Base-by-base conservation (phyloP, 2,113 vertebrate species). In the Irena cyanogastra region DNA sequence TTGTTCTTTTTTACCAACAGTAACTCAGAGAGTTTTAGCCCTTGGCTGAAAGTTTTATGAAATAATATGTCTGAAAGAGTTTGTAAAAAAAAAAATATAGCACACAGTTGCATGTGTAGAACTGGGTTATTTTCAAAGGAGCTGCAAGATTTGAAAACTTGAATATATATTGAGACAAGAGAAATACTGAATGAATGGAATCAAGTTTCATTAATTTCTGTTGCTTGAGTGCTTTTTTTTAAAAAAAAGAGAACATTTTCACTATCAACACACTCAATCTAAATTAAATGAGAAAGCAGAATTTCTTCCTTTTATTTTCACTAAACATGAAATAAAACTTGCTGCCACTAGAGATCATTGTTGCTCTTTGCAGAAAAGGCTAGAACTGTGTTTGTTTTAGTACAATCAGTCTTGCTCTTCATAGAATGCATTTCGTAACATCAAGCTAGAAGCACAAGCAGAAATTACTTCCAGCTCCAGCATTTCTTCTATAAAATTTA, bases 291-390 rank as follows among this genome's bases (percentile, higher is more conserved):
- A 52, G 5, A 3, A 28, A 37, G 7, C 18, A 10, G 9, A 76
- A 27, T 33, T 54, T 35, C 16, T 61, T 64, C 14, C 75, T 77
- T 83, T 63, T 76, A 49, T 41, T 23, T 37, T 61, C 7, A 19
- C 42, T 59, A 19, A 16, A 12, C 71, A 89, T 97, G 97, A 96
- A 96, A 91, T 98, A 88, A 93, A 91, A 86, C 11, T 68, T 78
- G 3, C 42, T 77, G 37, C 96, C 98, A 98, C 97, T 97, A 98
- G 98, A 97, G 97, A 87, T 94, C 98, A 94, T 26, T 81, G 86
- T 97, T 97, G 97, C 72, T 84, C 97, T 98, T 98, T 41, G n/a
- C 39, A 94, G 72, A 72, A 82, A 21, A 50, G 9, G 5, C 10
- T 31, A 77, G 23, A 33, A 8, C 39, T 26, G 30, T 13, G 8